Evolutionary conservation across 1,140 invertebrate species (phyloP).

Genomic region (Eurosta solidaginis): DNA sequence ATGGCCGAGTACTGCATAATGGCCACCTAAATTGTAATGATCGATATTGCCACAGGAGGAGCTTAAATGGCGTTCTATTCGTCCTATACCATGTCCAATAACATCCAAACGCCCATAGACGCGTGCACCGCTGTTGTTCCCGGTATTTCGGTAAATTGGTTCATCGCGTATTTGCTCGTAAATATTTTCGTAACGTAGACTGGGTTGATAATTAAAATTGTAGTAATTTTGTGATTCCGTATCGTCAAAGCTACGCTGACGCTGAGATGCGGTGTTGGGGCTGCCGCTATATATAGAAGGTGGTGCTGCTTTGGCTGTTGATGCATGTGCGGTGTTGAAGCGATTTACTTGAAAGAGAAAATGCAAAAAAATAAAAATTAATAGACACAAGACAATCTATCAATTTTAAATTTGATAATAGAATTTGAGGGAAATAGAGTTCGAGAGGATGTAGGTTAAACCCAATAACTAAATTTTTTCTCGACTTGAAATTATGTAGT

Average conservation of each 20-base stretch:
- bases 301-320: constrained; percentile 40
- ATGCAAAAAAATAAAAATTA: neutral
- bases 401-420: too few species aligned
- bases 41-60: constrained; percentile 66
- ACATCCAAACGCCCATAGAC: constrained; percentile 64
- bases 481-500: too few species aligned
- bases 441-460: too few species aligned
- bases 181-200: constrained; percentile 58
- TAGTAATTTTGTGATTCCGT: constrained; percentile 58
- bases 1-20: constrained; percentile 57
- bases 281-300: constrained; percentile 35
- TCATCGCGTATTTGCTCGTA: constrained; percentile 64
- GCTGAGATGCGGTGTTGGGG: constrained; percentile 42
- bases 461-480: too few species aligned
- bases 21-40: constrained; percentile 61
- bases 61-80: constrained; percentile 65
- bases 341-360: constrained; percentile 44
- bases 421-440: too few species aligned
- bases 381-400: neutral
- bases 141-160: constrained; percentile 55
- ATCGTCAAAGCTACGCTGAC: constrained; percentile 58
- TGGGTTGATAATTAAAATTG: constrained; percentile 46
- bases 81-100: constrained; percentile 63
- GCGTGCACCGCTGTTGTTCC: constrained; percentile 59
- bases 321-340: constrained; percentile 34